Evolutionary conservation across 2,888 invertebrate genomes (phyloP), one percentile per base, ranked within the genome.

Genomic region (Bugulina stolonifera): DNA sequence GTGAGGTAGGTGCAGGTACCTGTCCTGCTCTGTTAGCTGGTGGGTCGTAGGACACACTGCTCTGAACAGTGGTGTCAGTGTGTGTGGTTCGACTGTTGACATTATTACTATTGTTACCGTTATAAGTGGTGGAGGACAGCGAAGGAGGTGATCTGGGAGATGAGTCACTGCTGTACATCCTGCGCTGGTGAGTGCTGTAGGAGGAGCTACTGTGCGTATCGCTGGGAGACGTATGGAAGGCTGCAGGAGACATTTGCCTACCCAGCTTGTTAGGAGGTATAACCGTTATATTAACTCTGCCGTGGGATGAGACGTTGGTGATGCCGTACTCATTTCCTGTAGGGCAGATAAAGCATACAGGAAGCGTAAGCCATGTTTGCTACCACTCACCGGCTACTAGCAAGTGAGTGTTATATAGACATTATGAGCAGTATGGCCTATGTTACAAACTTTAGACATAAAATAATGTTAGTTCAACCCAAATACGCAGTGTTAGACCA

Each of bases 201-300:
- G 69, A 32, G 5, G 70, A 70, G 70, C 58, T 58, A n/a, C 29
- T 32, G 25, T 58, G 58, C 10, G 43, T 43, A 18, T 43, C 70
- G 32, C 3, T 5, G n/a, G 70, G 70, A 34, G 64, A 29, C 2
- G 64, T 34, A n/a, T 27, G 29, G 18, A 64, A 22, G 32, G 34
- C 64, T 14, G 64, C 64, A 27, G 64, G 64, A 14, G 64, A 64
- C 18, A 32, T 10, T 27, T 64, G 64, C 27, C 64, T 27, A 34
- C 64, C 64, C 64, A 64, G 22, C 32, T 64, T 64, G 27, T 54
- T 70, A 25, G 70, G 70, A 10, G 70, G 70, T 22, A 70, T 70
- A 18, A 70, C 54, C n/a, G 70, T 70, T 10, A 70, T 70, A 29
- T 70, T 54, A 10, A 70, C 70, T 43, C 54, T 34, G 52, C 70